Percentiles rank a stretch among this genome's conserved stretches.
phyloP scores from a whole-genome alignment of 2,888 invertebrate genomes.

The Chironomus riparius region DNA sequence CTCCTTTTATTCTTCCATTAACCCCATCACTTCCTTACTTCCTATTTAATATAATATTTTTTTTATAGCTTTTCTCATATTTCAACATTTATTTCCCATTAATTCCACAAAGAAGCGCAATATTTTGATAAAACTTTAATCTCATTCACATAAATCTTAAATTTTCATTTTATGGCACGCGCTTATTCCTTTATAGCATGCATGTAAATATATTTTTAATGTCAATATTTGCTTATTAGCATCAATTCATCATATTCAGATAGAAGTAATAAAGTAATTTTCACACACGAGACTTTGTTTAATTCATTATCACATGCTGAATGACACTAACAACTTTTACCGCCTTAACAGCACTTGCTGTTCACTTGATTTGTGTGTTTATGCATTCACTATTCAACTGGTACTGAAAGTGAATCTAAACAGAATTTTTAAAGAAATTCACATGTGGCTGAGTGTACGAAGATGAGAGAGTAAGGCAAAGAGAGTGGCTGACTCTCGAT shows the following conservation, averaged over 20 bases:
- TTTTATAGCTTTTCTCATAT: no score
- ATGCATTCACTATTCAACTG: neutral
- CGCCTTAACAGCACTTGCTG: neutral
- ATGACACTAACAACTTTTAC: no score
- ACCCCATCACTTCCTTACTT: no score
- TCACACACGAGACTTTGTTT: no score
- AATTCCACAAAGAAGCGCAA: neutral
- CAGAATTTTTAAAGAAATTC: neutral
- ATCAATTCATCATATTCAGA: no score
- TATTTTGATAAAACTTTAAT: neutral
- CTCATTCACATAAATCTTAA: slow-evolving; percentile 9
- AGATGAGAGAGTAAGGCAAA: neutral
- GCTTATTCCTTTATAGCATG: neutral
- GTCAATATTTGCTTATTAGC: no score
- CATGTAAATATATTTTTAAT: no score
- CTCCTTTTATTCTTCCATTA: no score
- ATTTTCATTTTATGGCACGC: slow-evolving; percentile 8
- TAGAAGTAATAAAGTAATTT: no score
- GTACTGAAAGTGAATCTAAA: neutral
- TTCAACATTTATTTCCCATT: neutral
- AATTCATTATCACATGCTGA: no score
- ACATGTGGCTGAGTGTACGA: neutral
- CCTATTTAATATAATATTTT: no score
- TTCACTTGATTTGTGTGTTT: neutral
- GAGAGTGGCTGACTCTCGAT: neutral